phyloP scores from a whole-genome alignment of 2,113 vertebrate species.

The Pao palembangensis region DNA sequence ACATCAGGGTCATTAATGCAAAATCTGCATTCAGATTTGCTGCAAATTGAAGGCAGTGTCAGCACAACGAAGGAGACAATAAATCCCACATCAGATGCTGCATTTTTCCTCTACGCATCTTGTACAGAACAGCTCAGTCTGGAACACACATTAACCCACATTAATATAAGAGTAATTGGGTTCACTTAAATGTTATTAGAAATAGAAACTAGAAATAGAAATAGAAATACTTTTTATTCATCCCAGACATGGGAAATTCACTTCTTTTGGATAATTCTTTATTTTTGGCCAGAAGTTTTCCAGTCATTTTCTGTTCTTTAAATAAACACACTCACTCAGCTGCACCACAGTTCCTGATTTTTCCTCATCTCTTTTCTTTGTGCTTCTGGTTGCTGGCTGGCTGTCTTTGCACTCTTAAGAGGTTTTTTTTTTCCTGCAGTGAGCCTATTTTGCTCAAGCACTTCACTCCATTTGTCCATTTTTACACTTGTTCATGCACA shows the following conservation, averaged over 20 bases:
- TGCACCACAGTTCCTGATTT: constrained; percentile 6
- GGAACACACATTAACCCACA: neutral
- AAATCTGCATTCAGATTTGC: constrained; percentile 2
- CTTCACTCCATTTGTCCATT: constrained; percentile 7
- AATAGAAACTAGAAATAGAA: too few species aligned
- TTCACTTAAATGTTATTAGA: too few species aligned
- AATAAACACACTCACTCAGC: neutral
- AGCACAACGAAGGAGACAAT: constrained; percentile 1
- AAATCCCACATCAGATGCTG: neutral
- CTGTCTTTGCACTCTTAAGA: constrained; percentile 20
- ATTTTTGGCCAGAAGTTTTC: too few species aligned
- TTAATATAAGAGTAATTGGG: too few species aligned
- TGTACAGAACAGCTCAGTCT: constrained; percentile 1
- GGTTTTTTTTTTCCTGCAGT: constrained; percentile 11
- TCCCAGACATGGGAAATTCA: too few species aligned
- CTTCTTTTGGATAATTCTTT: too few species aligned
- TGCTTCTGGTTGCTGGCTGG: constrained; percentile 14
- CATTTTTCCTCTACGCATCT: neutral
- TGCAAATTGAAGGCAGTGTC: constrained; percentile 10
- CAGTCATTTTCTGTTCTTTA: too few species aligned
- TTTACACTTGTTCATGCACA: constrained; percentile 12
- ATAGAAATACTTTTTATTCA: too few species aligned
- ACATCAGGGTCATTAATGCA: constrained; percentile 4
- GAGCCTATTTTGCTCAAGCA: constrained; percentile 24
- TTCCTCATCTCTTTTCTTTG: constrained; percentile 9